Percentiles rank a stretch among this genome's conserved stretches.
Conservation (phyloP, 2,797 vertebrate species). For the Dicrostonyx torquatus region DNA sequence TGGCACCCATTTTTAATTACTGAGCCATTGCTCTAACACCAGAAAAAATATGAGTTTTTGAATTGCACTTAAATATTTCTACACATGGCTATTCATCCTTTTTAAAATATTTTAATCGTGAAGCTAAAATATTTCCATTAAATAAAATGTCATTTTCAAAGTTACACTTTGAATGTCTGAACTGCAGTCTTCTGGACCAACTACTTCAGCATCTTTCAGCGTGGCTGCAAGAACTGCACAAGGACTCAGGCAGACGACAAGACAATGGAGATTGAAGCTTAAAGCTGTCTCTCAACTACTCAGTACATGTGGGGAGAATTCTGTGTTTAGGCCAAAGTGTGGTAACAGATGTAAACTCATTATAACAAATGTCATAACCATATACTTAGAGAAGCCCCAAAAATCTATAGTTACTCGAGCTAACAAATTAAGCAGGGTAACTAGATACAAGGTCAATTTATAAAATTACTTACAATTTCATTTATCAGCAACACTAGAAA, state of each 20-base stretch:
- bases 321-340: background rate
- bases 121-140: background rate
- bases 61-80: background rate
- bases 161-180: background rate
- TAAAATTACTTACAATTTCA: background rate
- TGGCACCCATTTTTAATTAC: background rate
- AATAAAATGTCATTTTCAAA: slow-evolving; percentile 14
- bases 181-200: background rate
- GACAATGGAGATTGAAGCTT: background rate
- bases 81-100: background rate
- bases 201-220: background rate
- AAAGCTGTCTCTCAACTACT: background rate
- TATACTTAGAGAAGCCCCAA: background rate
- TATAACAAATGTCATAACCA: background rate
- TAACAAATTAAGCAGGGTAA: slow-evolving; percentile 38
- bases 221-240: background rate
- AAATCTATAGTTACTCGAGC: background rate
- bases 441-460: background rate
- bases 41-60: background rate
- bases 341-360: background rate
- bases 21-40: background rate
- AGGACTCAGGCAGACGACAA: background rate
- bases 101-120: background rate
- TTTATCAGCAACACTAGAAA: background rate
- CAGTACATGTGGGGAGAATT: background rate